A percentile compares a stretch with the other conserved stretches of the same genome.
Conservation (phyloP, 1,140 invertebrate genomes). For the Heliconius hermathena region DNA sequence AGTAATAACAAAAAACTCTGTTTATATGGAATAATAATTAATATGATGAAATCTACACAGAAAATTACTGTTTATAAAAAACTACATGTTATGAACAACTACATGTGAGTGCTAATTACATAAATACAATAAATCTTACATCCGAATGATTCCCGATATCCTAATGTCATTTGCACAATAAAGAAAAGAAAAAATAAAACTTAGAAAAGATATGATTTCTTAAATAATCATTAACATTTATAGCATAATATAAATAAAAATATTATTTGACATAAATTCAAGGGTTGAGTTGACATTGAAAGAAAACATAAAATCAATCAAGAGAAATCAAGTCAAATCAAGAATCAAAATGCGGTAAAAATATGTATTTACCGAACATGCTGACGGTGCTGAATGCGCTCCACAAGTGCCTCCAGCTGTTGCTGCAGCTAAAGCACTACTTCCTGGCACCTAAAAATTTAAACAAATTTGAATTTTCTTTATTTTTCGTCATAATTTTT, state of each 20-base stretch:
- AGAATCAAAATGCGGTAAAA: neutral
- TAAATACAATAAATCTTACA: constrained; percentile 45
- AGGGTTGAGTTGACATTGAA: neutral
- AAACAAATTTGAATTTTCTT: neutral
- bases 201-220: neutral
- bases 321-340: neutral
- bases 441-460: constrained; percentile 85
- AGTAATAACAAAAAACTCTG: too few species aligned
- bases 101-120: constrained; percentile 34
- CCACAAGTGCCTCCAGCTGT: constrained; percentile 75
- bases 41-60: neutral
- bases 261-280: neutral
- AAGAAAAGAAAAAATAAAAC: constrained; percentile 30
- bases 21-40: too few species aligned
- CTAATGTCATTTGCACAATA: constrained; percentile 43
- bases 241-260: neutral
- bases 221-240: constrained; percentile 10
- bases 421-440: constrained; percentile 86
- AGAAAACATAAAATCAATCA: neutral
- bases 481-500: neutral
- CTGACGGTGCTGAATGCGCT: constrained; percentile 81
- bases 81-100: constrained; percentile 23
- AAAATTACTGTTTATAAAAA: neutral
- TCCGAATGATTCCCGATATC: constrained; percentile 44
- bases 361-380: constrained; percentile 81